A percentile compares a stretch with the other conserved stretches of the same genome.
phyloP scores from a whole-genome alignment of 2,797 vertebrate genomes.

The Spinus olivaceus region DNA sequence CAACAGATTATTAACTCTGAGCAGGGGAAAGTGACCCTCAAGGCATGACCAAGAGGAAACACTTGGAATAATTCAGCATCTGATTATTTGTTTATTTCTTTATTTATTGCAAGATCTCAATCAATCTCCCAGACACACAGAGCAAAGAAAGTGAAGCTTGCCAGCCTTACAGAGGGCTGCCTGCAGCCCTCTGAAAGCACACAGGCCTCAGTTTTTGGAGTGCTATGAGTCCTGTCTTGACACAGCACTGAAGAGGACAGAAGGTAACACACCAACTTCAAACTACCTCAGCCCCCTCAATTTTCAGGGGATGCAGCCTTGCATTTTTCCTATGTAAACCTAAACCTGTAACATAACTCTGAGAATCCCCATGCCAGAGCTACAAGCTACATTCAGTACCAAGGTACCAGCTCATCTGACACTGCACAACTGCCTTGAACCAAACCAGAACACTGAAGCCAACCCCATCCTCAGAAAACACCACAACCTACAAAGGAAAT shows the following conservation, averaged over 20 bases:
- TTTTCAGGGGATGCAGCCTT: not conserved
- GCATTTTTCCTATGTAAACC: not conserved
- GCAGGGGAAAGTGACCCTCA: not conserved
- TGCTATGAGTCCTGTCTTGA: not conserved
- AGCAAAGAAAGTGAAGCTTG: not conserved
- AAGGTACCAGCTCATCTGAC: not conserved
- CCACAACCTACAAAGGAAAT: not conserved
- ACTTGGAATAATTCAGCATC: not conserved
- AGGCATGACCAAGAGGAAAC: not conserved
- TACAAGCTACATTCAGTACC: not conserved
- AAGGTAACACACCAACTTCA: not conserved
- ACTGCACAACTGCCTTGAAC: not conserved
- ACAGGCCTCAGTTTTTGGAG: not conserved
- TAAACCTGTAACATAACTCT: not conserved
- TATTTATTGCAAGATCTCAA: not conserved
- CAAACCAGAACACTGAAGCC: not conserved
- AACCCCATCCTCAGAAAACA: not conserved
- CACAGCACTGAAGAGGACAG: not conserved
- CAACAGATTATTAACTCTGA: not conserved
- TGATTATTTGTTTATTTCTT: not conserved
- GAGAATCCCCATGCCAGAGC: not conserved
- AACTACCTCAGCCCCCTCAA: too few relatives aligned
- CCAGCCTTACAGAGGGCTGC: not conserved
- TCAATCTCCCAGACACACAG: not conserved
- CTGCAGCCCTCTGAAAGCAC: not conserved